A percentile compares a stretch with the other conserved stretches of the same genome.
phyloP scores from a whole-genome alignment of 2,113 vertebrate species.

The Coptodon bakossiorum region DNA sequence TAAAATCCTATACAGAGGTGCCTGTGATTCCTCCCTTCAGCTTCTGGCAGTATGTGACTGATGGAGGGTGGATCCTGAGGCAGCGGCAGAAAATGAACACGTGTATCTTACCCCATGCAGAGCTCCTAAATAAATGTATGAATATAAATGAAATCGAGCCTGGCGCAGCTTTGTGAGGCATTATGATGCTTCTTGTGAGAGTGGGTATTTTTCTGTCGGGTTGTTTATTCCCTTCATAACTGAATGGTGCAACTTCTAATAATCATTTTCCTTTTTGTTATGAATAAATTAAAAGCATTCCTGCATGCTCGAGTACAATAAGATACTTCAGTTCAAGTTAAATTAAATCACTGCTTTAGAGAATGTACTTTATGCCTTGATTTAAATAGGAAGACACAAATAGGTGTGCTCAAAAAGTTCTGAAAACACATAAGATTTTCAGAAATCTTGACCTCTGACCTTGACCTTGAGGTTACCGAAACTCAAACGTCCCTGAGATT shows the following conservation, averaged over 20 bases:
- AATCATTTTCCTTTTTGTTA: background rate
- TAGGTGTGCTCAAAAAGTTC: background rate
- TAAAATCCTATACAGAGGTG: background rate
- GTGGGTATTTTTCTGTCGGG: background rate
- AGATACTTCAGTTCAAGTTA: background rate
- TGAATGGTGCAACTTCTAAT: background rate
- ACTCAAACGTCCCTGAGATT: background rate
- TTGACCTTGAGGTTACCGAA: background rate
- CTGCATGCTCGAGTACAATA: background rate
- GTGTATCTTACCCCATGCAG: background rate
- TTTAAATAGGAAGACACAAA: background rate
- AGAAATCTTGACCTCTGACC: background rate
- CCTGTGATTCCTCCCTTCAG: background rate
- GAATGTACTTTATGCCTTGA: background rate
- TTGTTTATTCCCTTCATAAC: background rate
- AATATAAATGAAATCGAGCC: background rate
- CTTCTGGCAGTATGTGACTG: background rate
- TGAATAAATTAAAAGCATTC: background rate
- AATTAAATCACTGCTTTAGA: background rate
- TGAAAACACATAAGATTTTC: background rate
- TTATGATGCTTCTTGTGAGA: background rate
- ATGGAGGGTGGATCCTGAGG: background rate
- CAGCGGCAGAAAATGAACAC: background rate
- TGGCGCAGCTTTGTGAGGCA: background rate
- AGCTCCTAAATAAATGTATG: background rate